Conservation (phyloP, 1,140 invertebrate species). For the Thereuonema tuberculata region DNA sequence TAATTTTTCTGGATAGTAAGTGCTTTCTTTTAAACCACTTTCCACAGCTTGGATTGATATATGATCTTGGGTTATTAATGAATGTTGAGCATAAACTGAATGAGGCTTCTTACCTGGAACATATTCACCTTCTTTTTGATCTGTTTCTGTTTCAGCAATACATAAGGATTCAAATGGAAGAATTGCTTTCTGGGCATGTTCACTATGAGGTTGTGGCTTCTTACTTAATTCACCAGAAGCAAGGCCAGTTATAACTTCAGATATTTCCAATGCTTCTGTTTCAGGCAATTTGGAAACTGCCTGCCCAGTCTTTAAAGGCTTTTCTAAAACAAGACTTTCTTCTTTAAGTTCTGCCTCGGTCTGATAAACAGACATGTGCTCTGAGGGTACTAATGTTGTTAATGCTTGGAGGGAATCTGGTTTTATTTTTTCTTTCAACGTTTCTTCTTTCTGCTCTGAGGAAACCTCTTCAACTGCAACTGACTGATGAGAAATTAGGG, state of each 20-base stretch:
- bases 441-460: slow-evolving; percentile 15
- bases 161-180: slow-evolving; percentile 37
- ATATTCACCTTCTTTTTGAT: slow-evolving; percentile 41
- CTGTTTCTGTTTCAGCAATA: slow-evolving; percentile 36
- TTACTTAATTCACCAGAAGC: slow-evolving; percentile 33
- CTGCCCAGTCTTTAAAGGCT: slow-evolving; percentile 29
- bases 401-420: no score
- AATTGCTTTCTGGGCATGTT: slow-evolving; percentile 34
- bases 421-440: no score
- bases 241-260: slow-evolving; percentile 35
- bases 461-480: slow-evolving; percentile 13
- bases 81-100: slow-evolving; percentile 36
- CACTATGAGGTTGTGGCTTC: slow-evolving; percentile 25
- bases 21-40: slow-evolving; percentile 38
- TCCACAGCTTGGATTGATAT: slow-evolving; percentile 38
- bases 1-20: slow-evolving; percentile 28
- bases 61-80: slow-evolving; percentile 32
- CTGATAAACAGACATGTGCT: slow-evolving; percentile 13
- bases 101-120: slow-evolving; percentile 33
- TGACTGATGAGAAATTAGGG: slow-evolving; percentile 15
- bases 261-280: slow-evolving; percentile 38
- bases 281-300: slow-evolving; percentile 36
- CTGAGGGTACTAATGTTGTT: no score
- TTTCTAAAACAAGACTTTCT: slow-evolving; percentile 2
- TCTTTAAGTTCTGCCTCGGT: slow-evolving; percentile 5